Conservation (phyloP, 2,797 vertebrate species). For the Gymnothorax reevesii region DNA sequence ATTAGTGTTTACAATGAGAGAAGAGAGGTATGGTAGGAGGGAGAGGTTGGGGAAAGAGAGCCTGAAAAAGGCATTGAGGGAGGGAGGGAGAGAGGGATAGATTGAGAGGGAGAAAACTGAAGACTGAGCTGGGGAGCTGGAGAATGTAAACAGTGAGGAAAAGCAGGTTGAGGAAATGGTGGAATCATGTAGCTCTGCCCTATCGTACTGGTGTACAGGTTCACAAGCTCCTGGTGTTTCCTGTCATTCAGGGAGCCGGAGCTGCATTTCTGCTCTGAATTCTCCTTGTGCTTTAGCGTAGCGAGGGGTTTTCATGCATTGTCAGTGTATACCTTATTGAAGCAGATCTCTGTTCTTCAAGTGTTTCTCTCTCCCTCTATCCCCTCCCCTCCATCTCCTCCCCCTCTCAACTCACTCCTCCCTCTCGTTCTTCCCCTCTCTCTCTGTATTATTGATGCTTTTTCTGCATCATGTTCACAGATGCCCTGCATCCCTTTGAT, state of each 20-base stretch:
- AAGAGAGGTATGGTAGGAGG: constrained; percentile 21
- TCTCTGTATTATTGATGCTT: background rate
- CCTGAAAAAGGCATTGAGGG: background rate
- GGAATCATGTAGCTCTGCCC: background rate
- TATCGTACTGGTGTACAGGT: background rate
- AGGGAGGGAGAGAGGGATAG: background rate
- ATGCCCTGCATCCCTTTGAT: background rate
- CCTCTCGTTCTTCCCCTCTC: background rate
- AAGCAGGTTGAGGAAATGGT: background rate
- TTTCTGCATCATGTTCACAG: background rate
- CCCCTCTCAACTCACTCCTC: background rate
- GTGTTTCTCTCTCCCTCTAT: background rate
- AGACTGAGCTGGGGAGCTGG: constrained; percentile 26
- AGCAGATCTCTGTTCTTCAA: background rate
- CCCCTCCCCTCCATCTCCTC: background rate
- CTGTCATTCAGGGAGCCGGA: background rate
- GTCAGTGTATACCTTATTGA: background rate
- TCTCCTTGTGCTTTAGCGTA: background rate
- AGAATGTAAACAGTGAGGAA: background rate
- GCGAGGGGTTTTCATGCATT: background rate
- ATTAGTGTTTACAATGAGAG: constrained; percentile 14
- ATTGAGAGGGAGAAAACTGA: background rate
- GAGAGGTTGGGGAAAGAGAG: background rate
- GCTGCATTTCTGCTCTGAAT: background rate
- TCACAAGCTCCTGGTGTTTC: background rate